These are phyloP conservation scores for Tetropium fuscum DNA, from an alignment of 2,888 invertebrate genomes.

Conservation along the genomic window DNA sequence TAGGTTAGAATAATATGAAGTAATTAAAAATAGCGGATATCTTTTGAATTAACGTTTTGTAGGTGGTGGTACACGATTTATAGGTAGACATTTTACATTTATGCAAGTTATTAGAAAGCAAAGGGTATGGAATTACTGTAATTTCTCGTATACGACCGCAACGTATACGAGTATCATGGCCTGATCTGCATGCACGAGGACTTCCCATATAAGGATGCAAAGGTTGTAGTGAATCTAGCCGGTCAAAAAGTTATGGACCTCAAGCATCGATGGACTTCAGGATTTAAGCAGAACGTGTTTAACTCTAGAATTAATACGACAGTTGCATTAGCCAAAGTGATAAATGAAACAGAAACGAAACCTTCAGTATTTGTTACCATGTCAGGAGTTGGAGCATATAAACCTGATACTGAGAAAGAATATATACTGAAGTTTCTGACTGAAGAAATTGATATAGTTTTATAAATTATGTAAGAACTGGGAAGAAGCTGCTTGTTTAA, in stretches of 20 bases:
- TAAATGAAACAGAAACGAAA: conserved; percentile 70
- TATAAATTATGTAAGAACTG: conserved; percentile 85
- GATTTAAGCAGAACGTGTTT: conserved; percentile 88
- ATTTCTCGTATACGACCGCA: conserved; percentile 88
- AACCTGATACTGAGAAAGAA: conserved; percentile 73
- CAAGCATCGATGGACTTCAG: conserved; percentile 82
- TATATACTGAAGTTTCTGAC: too few relatives aligned
- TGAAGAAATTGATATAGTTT: conserved; percentile 77
- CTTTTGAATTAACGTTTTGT: too few relatives aligned
- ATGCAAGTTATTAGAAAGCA: conserved; percentile 70
- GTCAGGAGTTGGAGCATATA: conserved; percentile 92
- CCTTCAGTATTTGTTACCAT: conserved; percentile 84
- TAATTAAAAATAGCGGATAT: too few relatives aligned
- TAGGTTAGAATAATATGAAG: too few relatives aligned
- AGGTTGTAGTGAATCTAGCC: conserved; percentile 88
- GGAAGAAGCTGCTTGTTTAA: conserved; percentile 84
- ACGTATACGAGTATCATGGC: conserved; percentile 84
- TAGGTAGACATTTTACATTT: conserved; percentile 82
- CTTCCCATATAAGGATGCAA: conserved; percentile 78
- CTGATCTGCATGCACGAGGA: conserved; percentile 76
- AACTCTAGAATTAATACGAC: conserved; percentile 90
- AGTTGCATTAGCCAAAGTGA: conserved; percentile 76
- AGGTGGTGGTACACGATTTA: conserved; percentile 95
- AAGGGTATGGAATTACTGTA: conserved; percentile 78
- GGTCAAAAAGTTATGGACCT: conserved; percentile 92